phyloP scores from a whole-genome alignment of 2,797 vertebrate species.

The Anomalospiza imberbis region DNA sequence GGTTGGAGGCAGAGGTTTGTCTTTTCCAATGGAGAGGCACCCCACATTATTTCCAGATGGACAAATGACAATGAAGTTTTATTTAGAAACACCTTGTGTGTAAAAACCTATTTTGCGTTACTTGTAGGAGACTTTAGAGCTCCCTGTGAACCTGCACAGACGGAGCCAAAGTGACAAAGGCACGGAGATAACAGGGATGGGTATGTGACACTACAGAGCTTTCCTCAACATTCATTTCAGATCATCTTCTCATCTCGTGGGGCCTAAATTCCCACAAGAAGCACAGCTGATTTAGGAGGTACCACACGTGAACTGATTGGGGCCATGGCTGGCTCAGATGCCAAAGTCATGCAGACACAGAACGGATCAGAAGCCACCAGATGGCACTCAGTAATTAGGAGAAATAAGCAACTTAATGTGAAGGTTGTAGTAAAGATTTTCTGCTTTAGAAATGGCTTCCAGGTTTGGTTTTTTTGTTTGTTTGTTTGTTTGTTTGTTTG shows the following conservation, averaged over 20 bases:
- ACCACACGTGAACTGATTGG: background rate
- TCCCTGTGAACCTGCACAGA: background rate
- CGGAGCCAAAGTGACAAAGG: background rate
- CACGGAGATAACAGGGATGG: background rate
- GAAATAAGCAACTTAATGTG: background rate
- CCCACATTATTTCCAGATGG: background rate
- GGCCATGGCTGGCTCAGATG: background rate
- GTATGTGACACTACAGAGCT: background rate
- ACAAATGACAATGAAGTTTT: background rate
- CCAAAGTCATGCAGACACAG: background rate
- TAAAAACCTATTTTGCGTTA: background rate
- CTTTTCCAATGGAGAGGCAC: background rate
- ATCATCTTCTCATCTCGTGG: background rate
- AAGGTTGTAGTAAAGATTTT: background rate
- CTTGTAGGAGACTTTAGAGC: background rate
- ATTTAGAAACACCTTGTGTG: background rate
- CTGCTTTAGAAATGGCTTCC: background rate
- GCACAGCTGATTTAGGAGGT: background rate
- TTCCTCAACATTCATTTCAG: background rate
- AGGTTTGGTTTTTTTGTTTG: background rate
- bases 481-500: too few relatives aligned
- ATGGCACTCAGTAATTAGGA: conserved; percentile 32
- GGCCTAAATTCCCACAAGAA: background rate
- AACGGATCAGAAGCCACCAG: background rate
- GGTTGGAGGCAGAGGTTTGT: background rate